Base-by-base conservation (phyloP, 2,888 invertebrate genomes). In the Belgica antarctica region DNA sequence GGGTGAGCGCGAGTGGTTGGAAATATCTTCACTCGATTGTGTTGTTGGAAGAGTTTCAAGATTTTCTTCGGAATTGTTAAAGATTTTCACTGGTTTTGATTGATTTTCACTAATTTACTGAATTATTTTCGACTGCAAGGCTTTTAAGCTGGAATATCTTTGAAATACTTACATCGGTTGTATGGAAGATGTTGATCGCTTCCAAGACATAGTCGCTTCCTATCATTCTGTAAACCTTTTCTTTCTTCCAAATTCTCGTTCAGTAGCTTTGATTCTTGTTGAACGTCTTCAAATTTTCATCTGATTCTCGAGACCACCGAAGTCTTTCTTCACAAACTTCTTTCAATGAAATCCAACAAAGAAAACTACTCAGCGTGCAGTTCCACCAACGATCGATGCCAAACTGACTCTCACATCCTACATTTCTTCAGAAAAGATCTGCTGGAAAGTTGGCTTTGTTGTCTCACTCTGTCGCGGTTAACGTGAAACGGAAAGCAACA, bases 201-300 rank as follows among this genome's bases (percentile, higher is more conserved):
- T 95, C 94, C 77, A 95, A 82, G 63, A 90, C 87, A 80, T 92
- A 94, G 76, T 94, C 94, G 77, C 88, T 88, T 68, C 89, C 87
- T 73, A 89, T 87, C 90, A 90, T 90, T 76, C 81, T 85, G 41
- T 2, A 5, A 41, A 34, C 7, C 7, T 7, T 34, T 34, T 34
- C 34, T 34, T 34, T 12, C 34, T n/a, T n/a, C n/a, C n/a, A n/a
- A n/a, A n/a, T n/a, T n/a, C n/a, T n/a, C n/a, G n/a, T n/a, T n/a
- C n/a, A n/a, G n/a, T n/a, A n/a, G n/a, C n/a, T n/a, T n/a, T n/a
- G n/a, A n/a, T n/a, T n/a, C n/a, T n/a, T n/a, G n/a, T n/a, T n/a
- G n/a, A n/a, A n/a, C n/a, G n/a, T n/a, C n/a, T n/a, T n/a, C n/a
- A n/a, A n/a, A n/a, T n/a, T n/a, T n/a, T n/a, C n/a, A n/a, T n/a